Percentiles rank a stretch among this genome's conserved stretches.
These are phyloP conservation scores for Clarias macrocephalus DNA, from an alignment of 2,113 vertebrate species.

Conservation along the genomic window DNA sequence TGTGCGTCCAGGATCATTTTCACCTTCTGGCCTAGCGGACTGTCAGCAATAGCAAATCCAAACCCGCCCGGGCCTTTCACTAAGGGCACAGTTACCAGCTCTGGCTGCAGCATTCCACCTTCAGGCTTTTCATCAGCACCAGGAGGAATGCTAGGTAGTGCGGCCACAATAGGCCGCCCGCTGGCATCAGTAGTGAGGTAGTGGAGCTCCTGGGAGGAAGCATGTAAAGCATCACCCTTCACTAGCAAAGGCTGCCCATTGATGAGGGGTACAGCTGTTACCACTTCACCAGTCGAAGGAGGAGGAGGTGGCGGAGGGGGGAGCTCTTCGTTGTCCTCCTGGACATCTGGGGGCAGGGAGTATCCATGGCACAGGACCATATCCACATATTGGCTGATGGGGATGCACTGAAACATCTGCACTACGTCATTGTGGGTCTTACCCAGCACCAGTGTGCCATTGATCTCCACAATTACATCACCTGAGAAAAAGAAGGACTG, in stretches of 20 bases:
- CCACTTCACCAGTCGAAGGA: slow-evolving; percentile 67
- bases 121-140: slow-evolving; percentile 75
- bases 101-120: slow-evolving; percentile 76
- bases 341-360: slow-evolving; percentile 86
- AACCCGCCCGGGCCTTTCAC: slow-evolving; percentile 94
- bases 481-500: slow-evolving; percentile 67
- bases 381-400: slow-evolving; percentile 91
- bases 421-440: slow-evolving; percentile 97
- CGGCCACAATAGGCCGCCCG: slow-evolving; percentile 68
- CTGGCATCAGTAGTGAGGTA: slow-evolving; percentile 77
- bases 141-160: slow-evolving; percentile 77
- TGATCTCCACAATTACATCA: slow-evolving; percentile 96
- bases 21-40: slow-evolving; percentile 94
- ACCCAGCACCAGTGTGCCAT: slow-evolving; percentile 88
- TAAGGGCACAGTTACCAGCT: slow-evolving; percentile 87
- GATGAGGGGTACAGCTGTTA: slow-evolving; percentile 70
- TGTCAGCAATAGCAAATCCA: slow-evolving; percentile 96
- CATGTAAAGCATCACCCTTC: slow-evolving; percentile 63
- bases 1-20: slow-evolving; percentile 98
- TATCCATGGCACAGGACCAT: slow-evolving; percentile 95
- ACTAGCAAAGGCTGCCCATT: slow-evolving; percentile 70
- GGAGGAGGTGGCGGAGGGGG: slow-evolving; percentile 51
- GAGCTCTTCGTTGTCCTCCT: slow-evolving; percentile 69
- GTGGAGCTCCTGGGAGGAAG: slow-evolving; percentile 77
- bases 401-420: slow-evolving; percentile 96